Base-by-base conservation (phyloP, 2,888 invertebrate genomes). In the Frankliniella intonsa region DNA sequence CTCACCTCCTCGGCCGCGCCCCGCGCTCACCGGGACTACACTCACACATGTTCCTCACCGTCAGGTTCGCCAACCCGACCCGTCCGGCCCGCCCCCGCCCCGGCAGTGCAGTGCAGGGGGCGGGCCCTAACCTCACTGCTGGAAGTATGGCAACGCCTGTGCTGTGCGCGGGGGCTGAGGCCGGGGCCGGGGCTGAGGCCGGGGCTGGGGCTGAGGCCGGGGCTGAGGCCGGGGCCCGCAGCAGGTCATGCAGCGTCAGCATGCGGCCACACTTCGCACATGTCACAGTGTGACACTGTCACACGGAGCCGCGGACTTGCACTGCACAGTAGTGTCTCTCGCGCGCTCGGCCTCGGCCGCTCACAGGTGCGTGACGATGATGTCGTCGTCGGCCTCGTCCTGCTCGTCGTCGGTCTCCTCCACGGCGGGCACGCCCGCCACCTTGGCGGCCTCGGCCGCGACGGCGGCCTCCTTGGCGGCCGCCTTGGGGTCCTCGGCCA, bases 331-430 rank as follows among this genome's bases (percentile, higher is more conserved):
- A 76, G 69, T 76, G 69, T 76, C 69, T 12, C 25, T 76, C 69
- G 69, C 69, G 69, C 25, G 25, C 69, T 69, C 11, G 55, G 55
- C 55, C 55, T 7, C 55, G 55, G 55, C 55, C 14, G 19, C 62
- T 62, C 62, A 95, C 87, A 95, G 91, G 88, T 95, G 95, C 84
- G 95, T 95, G 87, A 95, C 93, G 87, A 95, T 93, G 87, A 95
- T 95, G 87, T 95, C 95, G 87, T 95, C 95, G 89, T 95, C 95
- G 86, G 95, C 93, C 88, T 95, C 95, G 88, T 95, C 95, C 87
- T 94, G 94, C 87, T 95, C 93, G 88, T 93, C 95, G 87, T 95
- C 95, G 83, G 94, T 94, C 88, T 95, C 95, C 87, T 95, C 95
- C 25, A 88, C 87, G 82, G 86, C 86, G 49, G 85, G 85, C 83